Base-by-base conservation (phyloP, 2,888 invertebrate species). In the Megaustenia siamemsis region DNA sequence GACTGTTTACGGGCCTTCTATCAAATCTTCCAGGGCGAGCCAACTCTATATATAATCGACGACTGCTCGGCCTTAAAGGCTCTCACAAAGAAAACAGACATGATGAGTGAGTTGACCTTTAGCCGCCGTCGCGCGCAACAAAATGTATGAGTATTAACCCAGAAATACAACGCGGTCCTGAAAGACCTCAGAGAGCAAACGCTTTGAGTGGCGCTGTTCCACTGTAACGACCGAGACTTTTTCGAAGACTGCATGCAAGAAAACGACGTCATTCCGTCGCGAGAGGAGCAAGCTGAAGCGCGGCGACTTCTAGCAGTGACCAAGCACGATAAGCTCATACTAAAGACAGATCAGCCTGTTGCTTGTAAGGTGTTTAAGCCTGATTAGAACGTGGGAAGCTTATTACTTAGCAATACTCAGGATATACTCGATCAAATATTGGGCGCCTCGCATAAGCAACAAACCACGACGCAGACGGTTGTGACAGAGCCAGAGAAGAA, bases 131-230 rank as follows among this genome's bases (percentile, higher is more conserved):
- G 40, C 21, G 18, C 76, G 0, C 8, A 56, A 1, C 56, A 56
- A 21, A 35, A 38, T 6, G 28, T 77, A 8, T 77, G 53, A 38
- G 76, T 77, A 4, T 56, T 53, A 0, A 56, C 56, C 5, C 56
- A 77, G 28, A 77, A 53, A 21, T 77, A 35, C 35, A 77, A 77
- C 76, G 35, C 56, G 21, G 56, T 77, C 24, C 3, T 32, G 10
- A 56, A 24, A 35, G 76, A 53, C 4, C 18, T 77, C 3, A 4
- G 53, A 0, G 35, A 77, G 76, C 56, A 77, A n/a, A 77, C 76
- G 12, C 76, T 24, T 1, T 77, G 56, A 56, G 21, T 35, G 21
- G 35, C 38, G 24, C 56, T 77, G 12, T 77, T 77, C 24, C 56
- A 77, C 10, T 56, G 56, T 5, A 77, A 77, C 5, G 76, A 77